phyloP scores from a whole-genome alignment of 2,113 vertebrate genomes.

The Excalfactoria chinensis region DNA sequence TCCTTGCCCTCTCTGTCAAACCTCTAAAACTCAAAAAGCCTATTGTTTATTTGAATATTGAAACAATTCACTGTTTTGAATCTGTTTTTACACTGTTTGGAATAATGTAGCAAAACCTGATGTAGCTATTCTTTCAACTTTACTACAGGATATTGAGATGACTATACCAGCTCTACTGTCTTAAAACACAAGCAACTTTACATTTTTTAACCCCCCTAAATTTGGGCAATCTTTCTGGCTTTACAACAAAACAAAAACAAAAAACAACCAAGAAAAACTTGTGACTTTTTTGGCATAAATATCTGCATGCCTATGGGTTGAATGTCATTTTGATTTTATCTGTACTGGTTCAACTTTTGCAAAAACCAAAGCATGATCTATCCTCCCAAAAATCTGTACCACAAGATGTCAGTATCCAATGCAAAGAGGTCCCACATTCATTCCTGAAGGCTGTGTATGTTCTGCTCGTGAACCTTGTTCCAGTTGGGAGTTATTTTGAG shows the following conservation, averaged over 20 bases:
- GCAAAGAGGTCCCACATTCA: neutral
- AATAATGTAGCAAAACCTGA: neutral
- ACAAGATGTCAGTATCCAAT: constrained; percentile 55
- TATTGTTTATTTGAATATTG: neutral
- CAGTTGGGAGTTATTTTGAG: neutral
- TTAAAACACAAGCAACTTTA: neutral
- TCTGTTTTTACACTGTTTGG: neutral
- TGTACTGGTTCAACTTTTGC: neutral
- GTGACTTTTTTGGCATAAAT: neutral
- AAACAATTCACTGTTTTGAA: neutral
- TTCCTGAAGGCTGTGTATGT: neutral
- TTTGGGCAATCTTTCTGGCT: neutral
- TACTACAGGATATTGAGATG: neutral
- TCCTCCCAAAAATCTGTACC: neutral
- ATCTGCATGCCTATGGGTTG: neutral
- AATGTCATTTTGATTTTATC: neutral
- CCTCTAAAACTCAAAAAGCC: neutral
- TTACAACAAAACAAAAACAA: neutral
- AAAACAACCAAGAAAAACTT: neutral
- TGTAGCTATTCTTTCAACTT: neutral
- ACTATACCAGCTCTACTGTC: neutral
- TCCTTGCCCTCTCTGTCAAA: neutral
- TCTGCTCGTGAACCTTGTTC: neutral
- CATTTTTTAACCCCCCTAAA: neutral
- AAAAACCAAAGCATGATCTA: neutral